Evolutionary conservation across 1,140 invertebrate species (phyloP), one percentile per base, ranked within the genome.

Genomic region (Diploscapter pachys): DNA sequence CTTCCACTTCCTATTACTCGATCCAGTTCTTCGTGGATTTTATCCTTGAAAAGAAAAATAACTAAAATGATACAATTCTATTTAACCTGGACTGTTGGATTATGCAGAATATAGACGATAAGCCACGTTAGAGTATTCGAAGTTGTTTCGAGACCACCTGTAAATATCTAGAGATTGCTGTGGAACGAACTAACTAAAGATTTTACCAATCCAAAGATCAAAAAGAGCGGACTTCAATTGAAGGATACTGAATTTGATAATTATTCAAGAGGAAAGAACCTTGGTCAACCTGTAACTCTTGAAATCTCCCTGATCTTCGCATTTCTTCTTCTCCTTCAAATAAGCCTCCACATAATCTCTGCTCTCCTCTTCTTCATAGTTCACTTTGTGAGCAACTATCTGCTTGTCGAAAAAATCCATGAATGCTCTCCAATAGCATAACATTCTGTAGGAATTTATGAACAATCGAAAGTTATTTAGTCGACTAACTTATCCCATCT

Each of bases 131-230:
- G 64, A 3, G 86, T 86, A 63, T 80, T 84, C 2, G 85, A 78
- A 50, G 86, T 87, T n/a, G 87, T 88, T 74, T 87, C 87, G 69
- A 84, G 84, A 49, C 87, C 87, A 3, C 86, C 31, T 31, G 31
- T 31, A 31, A 31, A 31, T 31, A 31, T 31, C 31, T 31, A 31
- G 31, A 31, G 31, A 31, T 31, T 31, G 31, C 31, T 31, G 31
- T 31, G 31, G 31, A 31, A 31, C 31, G 31, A 31, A 31, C 31
- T 31, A 31, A 31, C 31, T 31, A 31, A 31, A 31, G 31, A 31
- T 31, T 31, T 31, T 31, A 31, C 31, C 87, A 5, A 79, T 78
- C 72, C 85, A 85, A 4, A 87, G 70, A 61, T 86, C 85, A 52
- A 78, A 67, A 64, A 66, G 75, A 51, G 75, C 49, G 57, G 68